These are phyloP conservation scores for Chromis chromis DNA, from an alignment of 2,797 vertebrate genomes.

Conservation along the genomic window DNA sequence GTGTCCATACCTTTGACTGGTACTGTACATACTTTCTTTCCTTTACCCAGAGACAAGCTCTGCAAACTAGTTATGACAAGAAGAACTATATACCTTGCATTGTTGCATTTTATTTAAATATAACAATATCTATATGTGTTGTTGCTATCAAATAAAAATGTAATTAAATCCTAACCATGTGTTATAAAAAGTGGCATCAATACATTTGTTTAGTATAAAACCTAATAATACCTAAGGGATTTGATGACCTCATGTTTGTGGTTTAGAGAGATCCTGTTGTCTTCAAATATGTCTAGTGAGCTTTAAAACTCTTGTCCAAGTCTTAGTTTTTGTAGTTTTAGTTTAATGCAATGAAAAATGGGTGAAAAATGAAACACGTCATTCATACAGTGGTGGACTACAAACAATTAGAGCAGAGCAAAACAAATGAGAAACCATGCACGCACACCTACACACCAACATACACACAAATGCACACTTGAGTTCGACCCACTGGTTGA, in stretches of 20 bases:
- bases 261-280: neutral
- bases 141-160: too few species aligned
- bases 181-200: neutral
- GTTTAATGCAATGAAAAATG: too few species aligned
- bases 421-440: constrained; percentile 3
- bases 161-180: neutral
- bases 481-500: constrained; percentile 58
- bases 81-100: too few species aligned
- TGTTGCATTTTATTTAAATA: too few species aligned
- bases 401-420: neutral
- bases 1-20: too few species aligned
- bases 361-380: neutral
- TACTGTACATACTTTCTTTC: too few species aligned
- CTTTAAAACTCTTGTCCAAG: neutral
- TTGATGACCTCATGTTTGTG: neutral
- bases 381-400: neutral
- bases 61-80: too few species aligned
- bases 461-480: constrained; percentile 15
- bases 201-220: neutral
- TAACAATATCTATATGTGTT: too few species aligned
- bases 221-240: neutral
- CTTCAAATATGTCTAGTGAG: neutral
- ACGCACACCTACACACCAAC: constrained; percentile 25
- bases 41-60: too few species aligned
- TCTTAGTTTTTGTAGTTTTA: too few species aligned